phyloP scores from a whole-genome alignment of 2,888 invertebrate species.

The Noctuana brunneofusca region DNA sequence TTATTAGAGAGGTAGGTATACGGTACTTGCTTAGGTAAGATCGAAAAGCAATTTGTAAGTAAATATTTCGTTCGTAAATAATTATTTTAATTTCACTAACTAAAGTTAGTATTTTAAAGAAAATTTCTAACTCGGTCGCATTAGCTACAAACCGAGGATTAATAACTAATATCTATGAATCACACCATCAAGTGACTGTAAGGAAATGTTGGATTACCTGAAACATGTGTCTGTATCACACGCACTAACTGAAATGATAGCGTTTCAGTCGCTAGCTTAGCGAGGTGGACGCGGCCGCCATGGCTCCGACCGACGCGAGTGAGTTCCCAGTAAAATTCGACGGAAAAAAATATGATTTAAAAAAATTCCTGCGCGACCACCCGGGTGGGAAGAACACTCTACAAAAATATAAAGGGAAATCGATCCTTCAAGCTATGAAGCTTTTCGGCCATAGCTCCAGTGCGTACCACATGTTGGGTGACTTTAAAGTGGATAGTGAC shows the following conservation, averaged over 20 bases:
- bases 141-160: no score
- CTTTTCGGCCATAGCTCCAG: slow-evolving; percentile 84
- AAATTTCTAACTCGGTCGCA: no score
- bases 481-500: slow-evolving; percentile 80
- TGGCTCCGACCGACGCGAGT: slow-evolving; percentile 43
- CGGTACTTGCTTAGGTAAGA: no score
- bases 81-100: no score
- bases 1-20: no score
- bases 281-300: slow-evolving; percentile 42
- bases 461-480: slow-evolving; percentile 85
- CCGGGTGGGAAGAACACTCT: slow-evolving; percentile 89
- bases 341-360: slow-evolving; percentile 84
- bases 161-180: no score
- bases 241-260: slow-evolving; percentile 38
- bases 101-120: no score
- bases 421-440: slow-evolving; percentile 79
- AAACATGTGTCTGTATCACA: slow-evolving; percentile 41
- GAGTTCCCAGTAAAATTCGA: slow-evolving; percentile 66
- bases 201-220: background rate
- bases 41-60: no score
- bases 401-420: slow-evolving; percentile 78
- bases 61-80: no score
- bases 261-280: slow-evolving; percentile 42
- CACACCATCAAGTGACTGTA: background rate
- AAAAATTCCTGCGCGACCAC: slow-evolving; percentile 86